phyloP scores from a whole-genome alignment of 2,888 invertebrate species.

The Lobophora halterata region DNA sequence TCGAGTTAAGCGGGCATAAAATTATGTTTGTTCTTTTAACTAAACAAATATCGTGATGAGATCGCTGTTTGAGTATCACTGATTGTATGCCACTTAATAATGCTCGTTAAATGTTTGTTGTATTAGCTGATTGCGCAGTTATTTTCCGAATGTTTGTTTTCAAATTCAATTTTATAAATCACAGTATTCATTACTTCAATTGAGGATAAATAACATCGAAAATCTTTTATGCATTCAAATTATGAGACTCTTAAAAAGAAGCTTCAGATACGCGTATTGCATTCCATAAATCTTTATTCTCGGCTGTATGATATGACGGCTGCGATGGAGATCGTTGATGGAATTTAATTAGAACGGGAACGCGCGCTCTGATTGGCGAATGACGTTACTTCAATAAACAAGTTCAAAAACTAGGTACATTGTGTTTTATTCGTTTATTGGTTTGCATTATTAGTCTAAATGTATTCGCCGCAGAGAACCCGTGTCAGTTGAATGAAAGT shows the following conservation, averaged over 20 bases:
- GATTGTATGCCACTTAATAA: slow-evolving; percentile 24
- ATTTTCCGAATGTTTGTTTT: slow-evolving; percentile 21
- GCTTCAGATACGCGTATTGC: slow-evolving; percentile 26
- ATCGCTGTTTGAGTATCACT: slow-evolving; percentile 27
- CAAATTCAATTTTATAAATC: slow-evolving; percentile 21
- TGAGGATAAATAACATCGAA: slow-evolving; percentile 23
- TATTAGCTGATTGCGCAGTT: slow-evolving; percentile 21
- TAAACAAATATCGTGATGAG: slow-evolving; percentile 40
- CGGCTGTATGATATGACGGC: slow-evolving; percentile 37
- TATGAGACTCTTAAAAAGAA: slow-evolving; percentile 23
- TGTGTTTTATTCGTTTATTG: too few relatives aligned
- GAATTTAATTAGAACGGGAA: slow-evolving; percentile 51
- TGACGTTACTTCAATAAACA: slow-evolving; percentile 50
- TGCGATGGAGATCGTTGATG: slow-evolving; percentile 42
- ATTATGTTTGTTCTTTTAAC: slow-evolving; percentile 55
- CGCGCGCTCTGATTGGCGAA: slow-evolving; percentile 44
- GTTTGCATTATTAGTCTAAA: too few relatives aligned
- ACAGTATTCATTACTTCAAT: slow-evolving; percentile 21
- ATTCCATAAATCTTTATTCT: slow-evolving; percentile 37
- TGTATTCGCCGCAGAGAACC: too few relatives aligned
- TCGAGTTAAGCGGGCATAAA: slow-evolving; percentile 42
- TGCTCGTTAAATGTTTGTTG: slow-evolving; percentile 22
- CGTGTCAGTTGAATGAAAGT: too few relatives aligned
- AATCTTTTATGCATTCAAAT: slow-evolving; percentile 31
- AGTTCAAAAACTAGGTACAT: slow-evolving; percentile 27